Percentiles rank a stretch among this genome's conserved stretches.
These are phyloP conservation scores for Siniperca scherzeri DNA, from an alignment of 2,797 vertebrate genomes.

Conservation along the genomic window DNA sequence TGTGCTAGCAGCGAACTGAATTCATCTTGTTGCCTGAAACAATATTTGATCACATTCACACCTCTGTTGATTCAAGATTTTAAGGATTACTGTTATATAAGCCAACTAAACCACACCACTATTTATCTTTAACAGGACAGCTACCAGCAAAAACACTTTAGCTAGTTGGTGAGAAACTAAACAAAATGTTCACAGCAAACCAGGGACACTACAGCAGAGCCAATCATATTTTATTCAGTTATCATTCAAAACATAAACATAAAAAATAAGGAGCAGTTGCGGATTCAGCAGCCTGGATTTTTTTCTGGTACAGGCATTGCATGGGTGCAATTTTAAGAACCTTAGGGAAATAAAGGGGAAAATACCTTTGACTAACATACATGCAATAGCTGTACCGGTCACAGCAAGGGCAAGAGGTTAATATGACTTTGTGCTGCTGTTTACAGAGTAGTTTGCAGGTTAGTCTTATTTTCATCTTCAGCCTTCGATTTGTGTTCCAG, in stretches of 20 bases:
- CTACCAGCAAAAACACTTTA: slow-evolving; percentile 28
- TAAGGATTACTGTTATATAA: slow-evolving; percentile 39
- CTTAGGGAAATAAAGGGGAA: not conserved
- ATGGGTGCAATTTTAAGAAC: not conserved
- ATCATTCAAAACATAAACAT: slow-evolving; percentile 5
- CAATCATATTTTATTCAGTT: not conserved
- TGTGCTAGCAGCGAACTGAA: slow-evolving; percentile 9
- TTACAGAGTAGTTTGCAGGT: slow-evolving; percentile 3
- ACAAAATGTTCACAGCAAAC: not conserved
- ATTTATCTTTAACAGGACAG: slow-evolving; percentile 41
- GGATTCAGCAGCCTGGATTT: not conserved
- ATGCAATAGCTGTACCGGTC: not conserved
- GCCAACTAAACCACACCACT: slow-evolving; percentile 29
- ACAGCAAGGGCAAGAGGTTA: slow-evolving; percentile 1
- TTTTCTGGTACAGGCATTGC: not conserved
- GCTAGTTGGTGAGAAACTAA: not conserved
- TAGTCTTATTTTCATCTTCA: slow-evolving; percentile 33
- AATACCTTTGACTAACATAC: not conserved
- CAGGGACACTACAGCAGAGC: not conserved
- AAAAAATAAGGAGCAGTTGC: not conserved
- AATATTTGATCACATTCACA: slow-evolving; percentile 57
- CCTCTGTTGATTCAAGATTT: slow-evolving; percentile 58
- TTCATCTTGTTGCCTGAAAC: slow-evolving; percentile 38
- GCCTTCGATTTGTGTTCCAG: slow-evolving; percentile 16
- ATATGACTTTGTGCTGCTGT: slow-evolving; percentile 19